Base-by-base conservation (phyloP, 2,888 invertebrate species). In the Agonopterix arenella region DNA sequence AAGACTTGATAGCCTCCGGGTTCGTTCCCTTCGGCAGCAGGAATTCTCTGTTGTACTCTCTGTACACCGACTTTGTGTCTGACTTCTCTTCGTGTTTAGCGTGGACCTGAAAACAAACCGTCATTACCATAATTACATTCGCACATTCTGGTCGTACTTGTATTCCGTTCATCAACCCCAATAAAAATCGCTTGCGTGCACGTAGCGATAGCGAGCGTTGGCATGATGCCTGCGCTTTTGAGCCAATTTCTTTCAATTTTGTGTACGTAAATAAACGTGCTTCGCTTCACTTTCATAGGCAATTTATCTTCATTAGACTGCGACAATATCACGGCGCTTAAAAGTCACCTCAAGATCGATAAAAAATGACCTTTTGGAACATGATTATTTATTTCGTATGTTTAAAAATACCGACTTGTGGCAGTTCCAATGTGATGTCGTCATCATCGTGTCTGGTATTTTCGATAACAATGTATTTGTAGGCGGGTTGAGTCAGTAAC, bases 31-130 rank as follows among this genome's bases (percentile, higher is more conserved):
- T 96, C 5, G 98, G 99, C 79, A 99, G 90, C 79, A 98, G 91
- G 91, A 98, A 99, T 89, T 98, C 98, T 62, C 98, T 93, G 88
- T 98, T 98, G 93, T 98, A 99, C 86, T 99, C 98, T 88, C 98
- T 93, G 92, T 97, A 98, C 56, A 98, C 97, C 44, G 97, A 97
- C 90, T 98, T 97, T 75, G 96, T 97, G 85, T 98, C 97, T 48
- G 96, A 94, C 89, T 98, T 98, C 89, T 99, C 98, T 85, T 99
- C 98, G 89, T 99, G 99, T 86, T 98, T 98, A 56, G 98, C 98
- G 78, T 98, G 97, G 47, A 98, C 97, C 97, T 97, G 88, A 47
- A 90, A 63, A 43, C 28, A 46, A 45, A 46, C 40, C 48, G 8
- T n/a, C 38, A 40, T 48, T 44, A 42, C 47, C 11, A 36, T 36